Conservation (phyloP, 2,113 vertebrate genomes). For the Peromyscus polionotus region DNA sequence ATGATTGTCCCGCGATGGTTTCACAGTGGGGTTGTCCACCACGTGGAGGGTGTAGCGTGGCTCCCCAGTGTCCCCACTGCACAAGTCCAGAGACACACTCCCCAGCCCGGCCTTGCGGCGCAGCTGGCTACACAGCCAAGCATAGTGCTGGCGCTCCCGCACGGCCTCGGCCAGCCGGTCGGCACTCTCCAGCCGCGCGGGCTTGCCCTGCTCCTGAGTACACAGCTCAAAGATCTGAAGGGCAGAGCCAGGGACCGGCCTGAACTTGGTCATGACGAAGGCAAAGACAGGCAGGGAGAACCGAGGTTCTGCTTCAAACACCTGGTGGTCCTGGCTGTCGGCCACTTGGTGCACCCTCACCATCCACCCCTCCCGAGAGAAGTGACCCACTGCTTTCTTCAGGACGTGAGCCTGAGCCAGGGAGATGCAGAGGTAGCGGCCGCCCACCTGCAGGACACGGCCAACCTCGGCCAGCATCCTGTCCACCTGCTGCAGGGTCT, state of each 20-base stretch:
- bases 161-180: conserved; percentile 90
- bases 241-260: conserved; percentile 86
- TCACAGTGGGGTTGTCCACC: conserved; percentile 91
- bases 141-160: conserved; percentile 93
- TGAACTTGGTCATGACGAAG: conserved; percentile 97
- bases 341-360: conserved; percentile 94
- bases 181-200: conserved; percentile 86
- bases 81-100: conserved; percentile 92
- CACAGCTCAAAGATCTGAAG: conserved; percentile 94
- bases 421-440: conserved; percentile 96
- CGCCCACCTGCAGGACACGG: conserved; percentile 93
- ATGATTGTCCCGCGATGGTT: conserved; percentile 90
- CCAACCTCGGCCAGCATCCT: conserved; percentile 94
- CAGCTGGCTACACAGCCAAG: conserved; percentile 93
- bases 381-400: conserved; percentile 92
- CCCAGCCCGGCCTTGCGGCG: conserved; percentile 84
- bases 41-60: conserved; percentile 96
- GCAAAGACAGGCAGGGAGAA: conserved; percentile 95
- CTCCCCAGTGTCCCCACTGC: conserved; percentile 88
- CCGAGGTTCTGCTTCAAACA: conserved; percentile 80
- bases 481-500: conserved; percentile 89
- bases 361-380: conserved; percentile 93
- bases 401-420: conserved; percentile 95
- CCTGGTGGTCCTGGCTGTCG: conserved; percentile 71
- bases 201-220: conserved; percentile 91